These are phyloP conservation scores for Drosophila anceps DNA, from an alignment of 2,888 invertebrate genomes.

Conservation along the genomic window DNA sequence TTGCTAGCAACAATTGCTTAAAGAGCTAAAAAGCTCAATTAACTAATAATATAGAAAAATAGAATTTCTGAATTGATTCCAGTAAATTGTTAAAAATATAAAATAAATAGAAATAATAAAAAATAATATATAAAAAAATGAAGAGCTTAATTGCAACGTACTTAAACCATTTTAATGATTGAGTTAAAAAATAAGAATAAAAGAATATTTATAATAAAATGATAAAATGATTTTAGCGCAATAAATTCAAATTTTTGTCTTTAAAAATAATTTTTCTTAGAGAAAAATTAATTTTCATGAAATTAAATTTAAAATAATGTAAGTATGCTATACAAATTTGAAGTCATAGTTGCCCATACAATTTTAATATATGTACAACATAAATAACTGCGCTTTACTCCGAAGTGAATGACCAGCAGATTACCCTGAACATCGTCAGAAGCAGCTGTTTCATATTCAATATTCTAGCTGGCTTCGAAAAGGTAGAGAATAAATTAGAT, in stretches of 20 bases:
- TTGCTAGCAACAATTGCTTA: not conserved
- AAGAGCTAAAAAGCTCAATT: not conserved
- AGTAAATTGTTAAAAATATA: not conserved
- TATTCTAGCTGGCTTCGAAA: not conserved
- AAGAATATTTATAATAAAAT: not conserved
- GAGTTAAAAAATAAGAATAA: not conserved
- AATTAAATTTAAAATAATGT: not conserved
- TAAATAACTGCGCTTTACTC: not conserved
- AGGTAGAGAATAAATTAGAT: not conserved
- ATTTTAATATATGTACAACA: too few relatives aligned
- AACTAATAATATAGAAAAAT: not conserved
- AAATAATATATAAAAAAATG: not conserved
- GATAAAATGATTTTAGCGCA: too few relatives aligned
- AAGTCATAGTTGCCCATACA: too few relatives aligned
- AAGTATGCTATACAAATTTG: not conserved
- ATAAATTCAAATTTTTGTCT: not conserved
- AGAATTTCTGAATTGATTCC: not conserved
- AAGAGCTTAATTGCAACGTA: not conserved
- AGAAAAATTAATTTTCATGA: too few relatives aligned
- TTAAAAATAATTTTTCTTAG: not conserved
- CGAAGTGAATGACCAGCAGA: slow-evolving; percentile 1
- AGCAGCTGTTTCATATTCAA: not conserved
- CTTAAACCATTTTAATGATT: not conserved
- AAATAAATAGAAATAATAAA: not conserved
- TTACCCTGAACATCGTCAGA: not conserved